Evolutionary conservation across 2,797 vertebrate genomes (phyloP), one percentile per base, ranked within the genome.

Genomic region (Eremophila alpestris): DNA sequence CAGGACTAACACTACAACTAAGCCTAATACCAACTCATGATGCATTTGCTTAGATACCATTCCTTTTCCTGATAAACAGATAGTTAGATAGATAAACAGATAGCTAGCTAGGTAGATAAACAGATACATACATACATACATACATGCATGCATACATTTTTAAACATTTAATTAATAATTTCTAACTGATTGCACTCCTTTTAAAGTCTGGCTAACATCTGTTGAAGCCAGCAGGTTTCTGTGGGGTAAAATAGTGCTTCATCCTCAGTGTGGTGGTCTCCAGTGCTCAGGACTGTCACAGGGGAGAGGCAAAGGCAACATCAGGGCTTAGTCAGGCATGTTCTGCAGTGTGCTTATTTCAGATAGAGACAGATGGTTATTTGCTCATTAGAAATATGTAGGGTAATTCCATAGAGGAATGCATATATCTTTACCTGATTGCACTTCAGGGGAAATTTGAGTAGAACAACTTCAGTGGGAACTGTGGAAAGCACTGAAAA

Each of bases 361-460:
- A 70, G 43, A 43, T 17, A 41, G 77, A 89, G 74, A 86, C 96
- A 97, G 94, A 95, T 96, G 95, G 77, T 51, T 91, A 38, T 88
- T 90, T 90, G 70, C 59, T 93, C 23, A 80, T 71, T 68, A 54
- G 52, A 77, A 89, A 74, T 93, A 96, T 94, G 89, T 96, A 95
- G 95, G 96, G 94, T 96, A 96, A 95, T 84, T 87, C 95, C 85
- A 38, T 8, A 68, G 77, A 40, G 93, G 49, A 91, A 87, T 58
- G 13, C 32, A 43, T 41, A 9, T 67, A 32, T 77, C 91, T 84
- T 83, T 86, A 82, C 74, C 80, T 91, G 77, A 90, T 86, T 90
- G 60, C 86, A 77, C 55, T 75, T 81, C 51, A 69, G 55, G 70
- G 63, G 41, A 67, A 84, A 79, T 73, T 78, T 86, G 64, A 43